Conservation (phyloP, 1,140 invertebrate genomes). For the Bombus waltoni region DNA sequence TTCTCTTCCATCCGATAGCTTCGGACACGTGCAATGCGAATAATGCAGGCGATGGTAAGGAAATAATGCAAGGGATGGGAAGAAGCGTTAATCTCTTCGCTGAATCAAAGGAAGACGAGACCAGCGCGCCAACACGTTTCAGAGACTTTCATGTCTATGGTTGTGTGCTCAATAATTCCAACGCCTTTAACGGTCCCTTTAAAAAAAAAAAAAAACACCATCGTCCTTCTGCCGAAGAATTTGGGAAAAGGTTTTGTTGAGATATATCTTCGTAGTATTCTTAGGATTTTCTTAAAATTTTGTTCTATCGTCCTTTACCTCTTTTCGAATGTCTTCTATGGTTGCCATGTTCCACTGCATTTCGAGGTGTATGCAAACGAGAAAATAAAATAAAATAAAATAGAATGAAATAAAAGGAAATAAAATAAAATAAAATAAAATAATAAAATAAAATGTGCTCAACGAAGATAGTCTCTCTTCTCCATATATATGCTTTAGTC, state of each 20-base stretch:
- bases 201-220: neutral
- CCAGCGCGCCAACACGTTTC: neutral
- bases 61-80: neutral
- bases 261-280: neutral
- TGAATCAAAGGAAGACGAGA: neutral
- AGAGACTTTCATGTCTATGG: neutral
- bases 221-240: neutral
- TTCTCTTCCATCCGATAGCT: neutral
- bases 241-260: neutral
- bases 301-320: neutral
- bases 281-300: too few species aligned
- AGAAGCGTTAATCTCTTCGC: neutral
- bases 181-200: neutral
- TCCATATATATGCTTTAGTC: conserved; percentile 18
- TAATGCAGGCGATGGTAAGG: neutral
- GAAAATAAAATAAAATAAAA: neutral
- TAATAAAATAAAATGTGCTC: conserved; percentile 4
- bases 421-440: neutral
- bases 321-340: neutral
- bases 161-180: neutral
- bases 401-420: neutral
- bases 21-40: neutral
- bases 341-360: neutral
- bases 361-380: neutral
- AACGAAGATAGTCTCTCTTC: conserved; percentile 5